Evolutionary conservation across 2,113 vertebrate species (phyloP), one percentile per base, ranked within the genome.

Genomic region (Thymallus thymallus): DNA sequence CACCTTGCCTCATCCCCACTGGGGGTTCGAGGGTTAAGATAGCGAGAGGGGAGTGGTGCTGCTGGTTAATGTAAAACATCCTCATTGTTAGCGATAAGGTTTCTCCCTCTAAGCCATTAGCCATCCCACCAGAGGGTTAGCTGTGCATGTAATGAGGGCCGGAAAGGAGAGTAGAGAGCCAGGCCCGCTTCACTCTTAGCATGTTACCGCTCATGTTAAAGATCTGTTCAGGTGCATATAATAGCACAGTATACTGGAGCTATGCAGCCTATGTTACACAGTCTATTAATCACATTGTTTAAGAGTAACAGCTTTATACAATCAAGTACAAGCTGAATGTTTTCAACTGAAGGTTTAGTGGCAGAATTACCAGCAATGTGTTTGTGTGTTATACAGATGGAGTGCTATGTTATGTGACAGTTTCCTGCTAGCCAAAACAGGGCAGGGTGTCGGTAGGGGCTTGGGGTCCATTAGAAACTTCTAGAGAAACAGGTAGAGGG

Each of bases 11-110:
- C 20, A 69, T 77, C 29, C 30, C 30, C 5, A 22, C 30, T 12
- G 5, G 58, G 32, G 30, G 66, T n/a, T 61, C 35, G 22, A 76
- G 9, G 73, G 22, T 30, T 48, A 48, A 24, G 48, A 24, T 55
- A 14, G 9, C 35, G 9, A 32, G 23, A 24, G 24, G 73, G 35
- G 35, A 41, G 35, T 41, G 35, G 35, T 41, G 9, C 35, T 41
- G 35, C 35, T 9, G 24, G 71, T 23, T 66, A 75, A 69, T 69
- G 45, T 76, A 72, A 61, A 61, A 61, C n/a, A 22, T 61, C n/a
- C 60, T 61, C 24, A 55, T 35, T 24, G 24, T 68, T 35, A 24
- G 73, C 69, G 35, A 12, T 61, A 68, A 48, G 24, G 65, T 45
- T n/a, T 68, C 6, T 1, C n/a, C 20, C 1, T 10, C 68, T 41